Base-by-base conservation (phyloP, 2,113 vertebrate species). In the Actinemys pallida region DNA sequence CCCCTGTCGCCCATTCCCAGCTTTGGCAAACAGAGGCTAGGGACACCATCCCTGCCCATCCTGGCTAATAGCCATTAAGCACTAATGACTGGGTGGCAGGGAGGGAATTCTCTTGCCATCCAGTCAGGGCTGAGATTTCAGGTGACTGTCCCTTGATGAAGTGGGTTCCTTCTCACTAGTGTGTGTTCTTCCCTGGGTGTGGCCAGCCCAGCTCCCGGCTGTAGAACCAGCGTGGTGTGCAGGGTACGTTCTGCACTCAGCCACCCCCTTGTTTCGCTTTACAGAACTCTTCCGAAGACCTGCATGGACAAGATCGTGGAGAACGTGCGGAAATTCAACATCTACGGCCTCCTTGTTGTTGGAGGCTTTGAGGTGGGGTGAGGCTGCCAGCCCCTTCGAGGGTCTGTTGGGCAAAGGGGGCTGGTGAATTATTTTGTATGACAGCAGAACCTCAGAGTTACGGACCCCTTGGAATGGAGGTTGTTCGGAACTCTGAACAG, bases 281-380 rank as follows among this genome's bases (percentile, higher is more conserved):
- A 14, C 91, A 99, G 99, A 97, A 99, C 99, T 0, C 98, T 99
- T 84, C 99, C 99, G 20, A 98, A 98, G 81, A 97, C 95, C 84
- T 97, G 98, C 97, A 96, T 99, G 98, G 98, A 99, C 84, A 98
- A 98, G 78, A 99, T 99, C 0, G 99, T 98, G 93, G 98, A 99
- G 59, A 99, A 98, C 19, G 97, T 99, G 50, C 95, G 91, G 47
- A 98, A 98, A 82, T 98, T 98, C 56, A 98, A 91, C 89, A 99
- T 99, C 95, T 99, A 99, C 1, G 98, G 98, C 39, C 97, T 99
- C 96, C 98, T 99, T 84, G 98, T 99, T 47, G 93, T 99, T 0
- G 99, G 99, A 9, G 99, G 99, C 3, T 99, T 99, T 8, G 99
- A 99, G 99, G 99, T 99, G 89, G 10, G 86, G 47, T 16, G 0